Conservation (phyloP, 2,888 invertebrate genomes). For the Quadriops clusia region DNA sequence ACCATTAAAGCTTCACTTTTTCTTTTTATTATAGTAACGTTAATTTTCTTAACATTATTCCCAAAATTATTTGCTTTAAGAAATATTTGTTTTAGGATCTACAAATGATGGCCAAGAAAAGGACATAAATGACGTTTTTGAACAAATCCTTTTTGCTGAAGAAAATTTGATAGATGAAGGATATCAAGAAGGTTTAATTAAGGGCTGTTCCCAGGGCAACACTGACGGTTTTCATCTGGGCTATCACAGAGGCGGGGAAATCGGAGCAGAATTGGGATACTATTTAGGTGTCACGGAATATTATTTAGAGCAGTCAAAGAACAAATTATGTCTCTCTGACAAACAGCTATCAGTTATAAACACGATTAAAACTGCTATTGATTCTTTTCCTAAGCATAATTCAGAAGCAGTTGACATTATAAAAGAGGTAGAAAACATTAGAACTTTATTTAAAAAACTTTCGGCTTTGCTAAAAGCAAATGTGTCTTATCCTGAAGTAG, state of each 20-base stretch:
- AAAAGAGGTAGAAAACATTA: constrained; percentile 47
- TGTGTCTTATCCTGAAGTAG: constrained; percentile 41
- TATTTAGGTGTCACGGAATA: constrained; percentile 50
- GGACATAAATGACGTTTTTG: constrained; percentile 65
- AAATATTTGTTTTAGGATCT: too few relatives aligned
- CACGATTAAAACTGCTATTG: constrained; percentile 48
- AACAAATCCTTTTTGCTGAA: constrained; percentile 58
- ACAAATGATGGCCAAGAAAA: constrained; percentile 33
- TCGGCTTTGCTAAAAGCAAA: constrained; percentile 56
- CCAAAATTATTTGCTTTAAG: too few relatives aligned
- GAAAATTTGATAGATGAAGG: constrained; percentile 49
- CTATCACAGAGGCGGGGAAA: constrained; percentile 61
- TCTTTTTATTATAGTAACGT: too few relatives aligned
- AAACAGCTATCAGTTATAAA: constrained; percentile 45
- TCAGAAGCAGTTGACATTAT: constrained; percentile 54
- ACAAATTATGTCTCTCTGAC: constrained; percentile 34
- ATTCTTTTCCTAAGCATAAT: constrained; percentile 53
- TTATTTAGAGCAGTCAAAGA: constrained; percentile 23
- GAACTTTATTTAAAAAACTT: constrained; percentile 55
- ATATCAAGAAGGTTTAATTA: constrained; percentile 55
- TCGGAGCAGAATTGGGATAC: constrained; percentile 68
- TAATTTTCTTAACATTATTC: not conserved
- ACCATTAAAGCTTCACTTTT: too few relatives aligned
- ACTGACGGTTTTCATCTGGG: constrained; percentile 62
- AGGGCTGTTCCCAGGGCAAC: constrained; percentile 50